Evolutionary conservation across 2,888 invertebrate species (phyloP).

Genomic region (Tetanocera ferruginea): DNA sequence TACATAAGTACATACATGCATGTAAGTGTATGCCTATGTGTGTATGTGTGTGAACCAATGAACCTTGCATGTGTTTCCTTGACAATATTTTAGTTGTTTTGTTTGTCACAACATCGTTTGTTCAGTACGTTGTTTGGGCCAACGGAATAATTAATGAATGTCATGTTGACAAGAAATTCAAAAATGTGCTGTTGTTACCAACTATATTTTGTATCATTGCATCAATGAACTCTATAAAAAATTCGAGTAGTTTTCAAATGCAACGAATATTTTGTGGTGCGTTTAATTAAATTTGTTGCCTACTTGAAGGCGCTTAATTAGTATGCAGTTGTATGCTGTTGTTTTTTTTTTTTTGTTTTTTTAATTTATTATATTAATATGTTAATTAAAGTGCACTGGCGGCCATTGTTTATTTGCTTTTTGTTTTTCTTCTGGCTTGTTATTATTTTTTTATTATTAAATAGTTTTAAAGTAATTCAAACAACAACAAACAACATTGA

Average conservation of each 20-base stretch:
- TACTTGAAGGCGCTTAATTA: neutral
- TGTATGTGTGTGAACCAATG: no score
- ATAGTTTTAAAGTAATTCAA: neutral
- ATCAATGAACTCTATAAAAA: no score
- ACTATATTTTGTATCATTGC: neutral
- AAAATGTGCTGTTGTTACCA: neutral
- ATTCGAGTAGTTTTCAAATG: neutral
- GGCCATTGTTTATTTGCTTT: no score
- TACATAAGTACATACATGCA: neutral
- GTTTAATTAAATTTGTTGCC: neutral
- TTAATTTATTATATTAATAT: no score
- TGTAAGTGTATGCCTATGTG: neutral
- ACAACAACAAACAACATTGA: neutral
- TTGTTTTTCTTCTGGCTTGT: no score
- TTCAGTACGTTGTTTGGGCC: neutral
- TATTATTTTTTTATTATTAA: no score
- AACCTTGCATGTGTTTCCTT: slow-evolving; percentile 7
- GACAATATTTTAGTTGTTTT: slow-evolving; percentile 10
- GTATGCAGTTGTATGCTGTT: no score
- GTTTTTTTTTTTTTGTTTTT: no score
- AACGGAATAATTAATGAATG: neutral
- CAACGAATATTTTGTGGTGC: neutral
- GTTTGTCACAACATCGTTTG: slow-evolving; percentile 16
- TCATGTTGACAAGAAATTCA: neutral
- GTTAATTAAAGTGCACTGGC: no score